Evolutionary conservation across 2,113 vertebrate genomes (phyloP).

Genomic region (Capreolus pygargus): DNA sequence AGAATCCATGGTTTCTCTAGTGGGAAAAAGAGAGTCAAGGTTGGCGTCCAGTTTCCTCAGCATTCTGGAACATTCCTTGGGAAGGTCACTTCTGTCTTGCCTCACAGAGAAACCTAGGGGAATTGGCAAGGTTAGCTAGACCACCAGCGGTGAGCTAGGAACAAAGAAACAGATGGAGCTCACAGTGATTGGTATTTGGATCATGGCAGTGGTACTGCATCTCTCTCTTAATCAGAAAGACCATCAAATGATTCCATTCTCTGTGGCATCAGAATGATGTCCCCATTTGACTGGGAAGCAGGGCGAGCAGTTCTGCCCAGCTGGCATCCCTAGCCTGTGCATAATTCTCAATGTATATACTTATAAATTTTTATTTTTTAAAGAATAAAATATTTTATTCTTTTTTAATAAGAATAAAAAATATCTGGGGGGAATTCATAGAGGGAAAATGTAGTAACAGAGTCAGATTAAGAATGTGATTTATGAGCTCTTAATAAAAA

Average conservation of each 20-base stretch:
- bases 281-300: neutral
- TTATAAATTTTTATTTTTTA: neutral
- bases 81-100: neutral
- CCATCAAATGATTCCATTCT: neutral
- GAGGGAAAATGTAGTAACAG: neutral
- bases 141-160: neutral
- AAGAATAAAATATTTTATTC: neutral
- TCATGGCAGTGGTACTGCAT: neutral
- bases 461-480: neutral
- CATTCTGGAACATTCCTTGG: neutral
- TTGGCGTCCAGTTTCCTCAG: neutral
- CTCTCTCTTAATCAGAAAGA: neutral
- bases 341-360: neutral
- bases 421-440: neutral
- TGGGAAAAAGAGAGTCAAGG: neutral
- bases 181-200: neutral
- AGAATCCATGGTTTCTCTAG: neutral
- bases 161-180: neutral
- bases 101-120: neutral
- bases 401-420: neutral
- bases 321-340: neutral
- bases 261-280: neutral
- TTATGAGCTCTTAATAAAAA: neutral
- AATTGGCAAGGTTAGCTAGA: neutral
- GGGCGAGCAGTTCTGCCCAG: neutral